phyloP scores from a whole-genome alignment of 2,888 invertebrate genomes.

The Strigamia crassipes region DNA sequence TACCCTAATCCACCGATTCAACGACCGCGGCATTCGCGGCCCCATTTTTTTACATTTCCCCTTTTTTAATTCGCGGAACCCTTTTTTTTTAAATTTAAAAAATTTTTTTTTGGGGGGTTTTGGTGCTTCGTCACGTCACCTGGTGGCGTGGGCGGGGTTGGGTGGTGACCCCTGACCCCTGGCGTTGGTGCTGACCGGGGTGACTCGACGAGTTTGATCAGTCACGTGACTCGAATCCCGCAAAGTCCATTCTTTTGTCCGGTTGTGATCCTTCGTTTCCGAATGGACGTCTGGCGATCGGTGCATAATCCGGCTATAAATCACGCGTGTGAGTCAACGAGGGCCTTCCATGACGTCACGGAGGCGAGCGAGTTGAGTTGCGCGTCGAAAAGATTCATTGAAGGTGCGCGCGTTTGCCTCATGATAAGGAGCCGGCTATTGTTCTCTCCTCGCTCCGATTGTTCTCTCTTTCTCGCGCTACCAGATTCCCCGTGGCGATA shows the following conservation, averaged over 20 bases:
- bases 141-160: background rate
- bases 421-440: background rate
- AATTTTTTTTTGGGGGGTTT: too few relatives aligned
- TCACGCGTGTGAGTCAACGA: background rate
- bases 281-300: background rate
- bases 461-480: background rate
- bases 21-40: background rate
- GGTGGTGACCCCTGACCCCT: background rate
- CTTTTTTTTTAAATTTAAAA: too few relatives aligned
- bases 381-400: background rate
- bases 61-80: too few relatives aligned
- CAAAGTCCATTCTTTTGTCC: background rate
- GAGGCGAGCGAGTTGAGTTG: background rate
- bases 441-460: background rate
- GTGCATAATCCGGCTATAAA: conserved; percentile 1
- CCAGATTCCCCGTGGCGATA: background rate
- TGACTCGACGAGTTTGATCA: background rate
- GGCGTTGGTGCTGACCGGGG: background rate
- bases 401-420: background rate
- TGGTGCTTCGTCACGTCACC: background rate
- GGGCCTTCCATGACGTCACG: background rate
- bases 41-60: too few relatives aligned
- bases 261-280: background rate
- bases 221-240: background rate
- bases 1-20: background rate